Percentiles rank a stretch among this genome's conserved stretches.
Conservation (phyloP, 2,888 invertebrate genomes). For the Merodon equestris region DNA sequence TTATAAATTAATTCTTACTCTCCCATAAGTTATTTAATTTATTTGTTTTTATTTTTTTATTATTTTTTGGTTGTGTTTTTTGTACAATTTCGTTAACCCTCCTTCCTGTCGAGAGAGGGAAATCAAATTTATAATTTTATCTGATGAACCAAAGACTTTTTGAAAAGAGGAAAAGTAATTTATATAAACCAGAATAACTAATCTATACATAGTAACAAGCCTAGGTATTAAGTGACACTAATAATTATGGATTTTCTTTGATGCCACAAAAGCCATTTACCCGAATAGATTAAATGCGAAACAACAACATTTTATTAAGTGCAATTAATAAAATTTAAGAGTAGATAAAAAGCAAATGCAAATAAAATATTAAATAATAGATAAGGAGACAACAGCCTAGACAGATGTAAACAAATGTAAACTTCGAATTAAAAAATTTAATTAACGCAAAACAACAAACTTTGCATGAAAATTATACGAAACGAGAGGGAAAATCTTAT, state of each 20-base stretch:
- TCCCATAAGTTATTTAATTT: conserved; percentile 62
- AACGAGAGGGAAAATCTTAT: conserved; percentile 40
- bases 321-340: conserved; percentile 68
- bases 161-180: conserved; percentile 38
- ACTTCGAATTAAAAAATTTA: conserved; percentile 42
- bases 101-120: conserved; percentile 23
- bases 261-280: conserved; percentile 66
- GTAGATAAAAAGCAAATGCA: conserved; percentile 55
- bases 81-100: conserved; percentile 24
- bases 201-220: conserved; percentile 49
- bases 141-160: conserved; percentile 68
- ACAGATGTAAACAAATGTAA: conserved; percentile 35
- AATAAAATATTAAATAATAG: conserved; percentile 45
- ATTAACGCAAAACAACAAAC: conserved; percentile 30
- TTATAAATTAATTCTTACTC: conserved; percentile 24
- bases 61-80: conserved; percentile 31
- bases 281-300: conserved; percentile 65
- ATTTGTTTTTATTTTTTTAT: conserved; percentile 37
- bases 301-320: conserved; percentile 68
- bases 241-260: conserved; percentile 60
- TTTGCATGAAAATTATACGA: conserved; percentile 17
- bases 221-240: conserved; percentile 58
- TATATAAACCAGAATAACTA: conserved; percentile 23
- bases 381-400: conserved; percentile 34
- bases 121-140: conserved; percentile 58